These are phyloP conservation scores for Ictalurus furcatus DNA, from an alignment of 2,113 vertebrate species.

Conservation along the genomic window DNA sequence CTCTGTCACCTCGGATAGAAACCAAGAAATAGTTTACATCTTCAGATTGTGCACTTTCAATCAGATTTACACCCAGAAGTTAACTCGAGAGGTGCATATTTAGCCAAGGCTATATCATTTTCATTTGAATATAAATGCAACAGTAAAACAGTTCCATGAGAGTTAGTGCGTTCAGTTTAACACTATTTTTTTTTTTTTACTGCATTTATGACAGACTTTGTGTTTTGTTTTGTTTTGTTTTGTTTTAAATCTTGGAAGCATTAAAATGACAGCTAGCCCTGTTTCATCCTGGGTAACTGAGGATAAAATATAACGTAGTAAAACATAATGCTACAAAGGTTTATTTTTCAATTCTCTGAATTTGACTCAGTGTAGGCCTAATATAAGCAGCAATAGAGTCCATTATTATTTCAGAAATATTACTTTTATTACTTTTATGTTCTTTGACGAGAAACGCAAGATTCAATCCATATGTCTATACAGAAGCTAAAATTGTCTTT, in stretches of 20 bases:
- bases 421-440: not conserved
- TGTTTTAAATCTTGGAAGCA: not conserved
- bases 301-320: not conserved
- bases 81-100: not conserved
- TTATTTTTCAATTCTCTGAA: not conserved
- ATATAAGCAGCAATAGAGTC: not conserved
- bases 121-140: not conserved
- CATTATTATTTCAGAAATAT: not conserved
- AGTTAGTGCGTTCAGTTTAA: not conserved
- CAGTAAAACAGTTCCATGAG: not conserved
- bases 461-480: not conserved
- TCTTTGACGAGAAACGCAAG: not conserved
- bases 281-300: not conserved
- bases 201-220: not conserved
- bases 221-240: not conserved
- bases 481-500: not conserved
- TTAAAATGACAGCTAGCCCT: not conserved
- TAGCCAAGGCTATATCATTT: not conserved
- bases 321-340: not conserved
- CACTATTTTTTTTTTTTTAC: not conserved
- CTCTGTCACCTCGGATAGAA: constrained; percentile 28
- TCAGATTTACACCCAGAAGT: not conserved
- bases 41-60: not conserved
- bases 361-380: not conserved
- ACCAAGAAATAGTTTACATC: constrained; percentile 6